Conservation (phyloP, 2,888 invertebrate species). For the Parasteatoda lunata region DNA sequence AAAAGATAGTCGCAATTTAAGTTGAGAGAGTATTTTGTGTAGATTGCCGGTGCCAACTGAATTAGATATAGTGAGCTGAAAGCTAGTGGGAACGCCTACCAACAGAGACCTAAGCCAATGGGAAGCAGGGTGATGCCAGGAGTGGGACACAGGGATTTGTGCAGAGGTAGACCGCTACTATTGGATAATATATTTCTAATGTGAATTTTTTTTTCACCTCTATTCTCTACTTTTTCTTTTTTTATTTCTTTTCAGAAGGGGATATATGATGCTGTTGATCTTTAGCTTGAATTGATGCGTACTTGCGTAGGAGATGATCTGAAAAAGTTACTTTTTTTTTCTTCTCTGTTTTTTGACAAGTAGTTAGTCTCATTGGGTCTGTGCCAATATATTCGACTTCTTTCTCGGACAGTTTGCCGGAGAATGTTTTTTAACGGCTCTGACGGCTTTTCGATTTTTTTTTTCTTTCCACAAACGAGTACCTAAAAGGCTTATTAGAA, state of each 20-base stretch:
- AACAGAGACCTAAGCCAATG: conserved; percentile 20
- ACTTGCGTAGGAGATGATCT: conserved; percentile 14
- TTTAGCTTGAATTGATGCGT: conserved; percentile 2
- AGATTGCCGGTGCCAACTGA: conserved; percentile 63
- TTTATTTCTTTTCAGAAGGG: background rate
- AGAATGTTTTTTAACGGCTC: too few species aligned
- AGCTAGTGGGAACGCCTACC: conserved; percentile 49
- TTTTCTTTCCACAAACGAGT: too few species aligned
- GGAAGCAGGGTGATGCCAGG: conserved; percentile 4
- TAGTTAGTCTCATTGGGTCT: too few species aligned
- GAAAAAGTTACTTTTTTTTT: background rate
- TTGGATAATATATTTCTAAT: conserved; percentile 39
- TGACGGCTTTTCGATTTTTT: too few species aligned
- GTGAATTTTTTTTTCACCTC: background rate
- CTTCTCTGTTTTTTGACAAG: too few species aligned
- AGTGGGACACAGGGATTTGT: conserved; percentile 62
- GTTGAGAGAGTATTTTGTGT: conserved; percentile 46
- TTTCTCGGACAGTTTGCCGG: too few species aligned
- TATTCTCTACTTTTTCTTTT: conserved; percentile 10
- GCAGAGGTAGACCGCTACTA: conserved; percentile 55
- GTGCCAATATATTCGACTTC: too few species aligned
- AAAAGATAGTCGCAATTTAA: conserved; percentile 67
- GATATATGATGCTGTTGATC: conserved; percentile 42
- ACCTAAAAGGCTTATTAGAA: too few species aligned
- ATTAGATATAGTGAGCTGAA: conserved; percentile 62